These are phyloP conservation scores for Lomographa bimaculata DNA, from an alignment of 2,888 invertebrate species.

Conservation along the genomic window DNA sequence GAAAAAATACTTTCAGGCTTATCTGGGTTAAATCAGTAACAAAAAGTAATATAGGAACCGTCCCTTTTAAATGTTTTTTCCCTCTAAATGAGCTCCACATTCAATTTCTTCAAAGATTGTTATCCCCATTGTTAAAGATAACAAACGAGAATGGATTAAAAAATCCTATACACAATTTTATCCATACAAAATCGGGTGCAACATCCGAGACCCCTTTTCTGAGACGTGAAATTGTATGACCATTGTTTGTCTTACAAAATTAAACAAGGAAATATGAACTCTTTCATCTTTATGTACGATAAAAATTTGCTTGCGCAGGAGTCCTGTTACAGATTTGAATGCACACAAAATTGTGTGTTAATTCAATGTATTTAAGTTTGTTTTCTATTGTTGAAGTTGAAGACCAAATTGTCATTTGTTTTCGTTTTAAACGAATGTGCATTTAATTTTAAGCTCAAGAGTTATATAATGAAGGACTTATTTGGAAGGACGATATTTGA, in stretches of 20 bases:
- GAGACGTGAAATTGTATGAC: constrained; percentile 57
- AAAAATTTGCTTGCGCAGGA: constrained; percentile 13
- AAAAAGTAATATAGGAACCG: too few relatives aligned
- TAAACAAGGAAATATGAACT: too few relatives aligned
- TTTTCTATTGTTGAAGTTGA: constrained; percentile 8
- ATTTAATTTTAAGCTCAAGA: constrained; percentile 8
- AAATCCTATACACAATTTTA: constrained; percentile 44
- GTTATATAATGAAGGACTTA: too few relatives aligned
- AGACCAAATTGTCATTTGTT: constrained; percentile 17
- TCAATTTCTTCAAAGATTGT: constrained; percentile 3
- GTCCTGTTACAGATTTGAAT: constrained; percentile 6
- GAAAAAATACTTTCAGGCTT: neutral
- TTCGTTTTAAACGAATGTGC: constrained; percentile 2
- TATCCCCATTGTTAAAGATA: constrained; percentile 29
- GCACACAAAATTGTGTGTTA: constrained; percentile 18
- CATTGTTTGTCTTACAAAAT: constrained; percentile 41
- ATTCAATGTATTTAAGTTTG: constrained; percentile 15
- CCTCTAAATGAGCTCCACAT: neutral
- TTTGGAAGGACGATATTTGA: too few relatives aligned
- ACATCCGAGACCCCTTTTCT: constrained; percentile 41
- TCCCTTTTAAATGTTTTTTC: neutral
- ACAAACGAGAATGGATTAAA: constrained; percentile 33
- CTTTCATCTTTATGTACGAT: too few relatives aligned
- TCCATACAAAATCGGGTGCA: constrained; percentile 50
- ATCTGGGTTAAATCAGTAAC: too few relatives aligned